Evolutionary conservation across 2,113 vertebrate genomes (phyloP), one percentile per base, ranked within the genome.

Genomic region (Aspidoscelis tigris): DNA sequence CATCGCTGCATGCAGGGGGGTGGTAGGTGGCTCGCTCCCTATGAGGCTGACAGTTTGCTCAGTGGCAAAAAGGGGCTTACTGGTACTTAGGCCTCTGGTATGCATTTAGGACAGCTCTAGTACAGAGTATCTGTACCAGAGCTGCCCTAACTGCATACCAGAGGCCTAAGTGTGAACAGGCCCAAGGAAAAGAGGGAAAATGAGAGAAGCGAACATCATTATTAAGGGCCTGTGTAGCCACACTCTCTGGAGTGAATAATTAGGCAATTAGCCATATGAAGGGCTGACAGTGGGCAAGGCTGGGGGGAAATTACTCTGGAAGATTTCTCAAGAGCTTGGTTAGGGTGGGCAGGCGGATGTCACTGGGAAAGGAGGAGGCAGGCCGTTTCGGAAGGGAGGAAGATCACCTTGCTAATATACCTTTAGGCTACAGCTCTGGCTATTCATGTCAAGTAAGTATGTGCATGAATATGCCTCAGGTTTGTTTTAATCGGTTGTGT

Each of bases 191-290:
- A 5, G 39, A 44, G 53, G 80, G 76, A 76, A 82, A 26, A 68
- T 83, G 66, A 22, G 81, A 83, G 82, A 76, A 88, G 66, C 0
- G 24, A 90, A 58, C 72, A 81, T 78, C 81, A 90, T 87, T 78
- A 86, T 90, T 90, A 91, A 91, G 75, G 58, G 72, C 87, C 81
- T 77, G 89, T 91, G 89, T 87, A 50, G 89, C 79, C n/a, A 43
- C 44, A 71, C 76, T 50, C n/a, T 90, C n/a, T 90, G 73, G 73
- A 92, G 85, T 84, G 84, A 85, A 82, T 93, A 92, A 92, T 94
- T 85, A 92, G 86, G 87, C 89, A 88, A 90, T 93, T 92, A 92
- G 33, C 79, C 87, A 90, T 90, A 85, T 85, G 86, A 80, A 44
- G 85, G 90, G 68, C 84, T 89, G 89, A 85, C 89, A 89, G 88